Conservation (phyloP, 2,797 vertebrate genomes). For the Diglossa cyanea region DNA sequence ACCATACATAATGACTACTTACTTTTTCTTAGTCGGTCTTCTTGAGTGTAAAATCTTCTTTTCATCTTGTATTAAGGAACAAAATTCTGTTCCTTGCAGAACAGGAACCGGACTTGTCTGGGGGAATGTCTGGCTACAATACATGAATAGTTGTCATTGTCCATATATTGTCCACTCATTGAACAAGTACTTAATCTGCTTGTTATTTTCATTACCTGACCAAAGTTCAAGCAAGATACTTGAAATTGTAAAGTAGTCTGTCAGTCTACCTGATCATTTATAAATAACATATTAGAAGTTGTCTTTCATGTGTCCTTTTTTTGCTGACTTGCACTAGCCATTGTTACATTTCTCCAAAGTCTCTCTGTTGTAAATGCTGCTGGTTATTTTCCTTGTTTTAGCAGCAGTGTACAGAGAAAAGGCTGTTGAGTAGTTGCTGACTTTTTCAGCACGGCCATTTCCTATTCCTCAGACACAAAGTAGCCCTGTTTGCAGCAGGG, state of each 20-base stretch:
- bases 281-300: neutral
- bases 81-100: neutral
- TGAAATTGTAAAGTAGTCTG: neutral
- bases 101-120: neutral
- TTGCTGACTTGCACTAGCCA: neutral
- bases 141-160: neutral
- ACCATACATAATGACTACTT: neutral
- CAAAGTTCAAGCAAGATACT: neutral
- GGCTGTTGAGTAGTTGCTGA: neutral
- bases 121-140: neutral
- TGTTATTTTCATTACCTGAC: neutral
- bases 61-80: neutral
- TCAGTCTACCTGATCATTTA: neutral
- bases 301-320: neutral
- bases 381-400: neutral
- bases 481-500: slow-evolving; percentile 2
- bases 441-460: neutral
- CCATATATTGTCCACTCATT: neutral
- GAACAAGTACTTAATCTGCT: neutral
- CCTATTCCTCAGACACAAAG: slow-evolving; percentile 29
- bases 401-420: neutral
- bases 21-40: neutral
- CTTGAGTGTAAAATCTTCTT: neutral
- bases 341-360: neutral
- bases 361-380: neutral